Base-by-base conservation (phyloP, 2,113 vertebrate species). In the Hippocampus barbouri region DNA sequence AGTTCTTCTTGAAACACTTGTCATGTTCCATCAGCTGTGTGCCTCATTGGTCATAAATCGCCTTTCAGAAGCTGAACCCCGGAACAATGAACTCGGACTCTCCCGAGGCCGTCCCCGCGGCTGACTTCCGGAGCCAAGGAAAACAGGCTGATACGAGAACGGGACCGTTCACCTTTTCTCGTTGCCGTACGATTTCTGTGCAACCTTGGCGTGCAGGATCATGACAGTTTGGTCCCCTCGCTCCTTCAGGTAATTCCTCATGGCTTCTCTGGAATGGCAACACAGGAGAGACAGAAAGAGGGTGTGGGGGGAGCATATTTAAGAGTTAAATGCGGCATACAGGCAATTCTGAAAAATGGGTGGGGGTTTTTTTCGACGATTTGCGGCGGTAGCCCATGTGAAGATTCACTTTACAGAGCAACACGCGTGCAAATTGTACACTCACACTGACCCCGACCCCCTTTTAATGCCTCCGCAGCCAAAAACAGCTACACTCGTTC, bases 151-250 rank as follows among this genome's bases (percentile, higher is more conserved):
- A 18, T 51, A 21, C 49, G 49, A 51, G 16, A 3, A 18, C 18
- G 47, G 49, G 49, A 51, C 49, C 6, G 18, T 20, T 51, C 5
- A 97, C 96, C 96, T 94, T 92, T 98, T 99, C 83, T 99, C 97
- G 90, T 99, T 99, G 86, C 97, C 97, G 8, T 99, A 99, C 0
- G 97, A 99, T 86, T 98, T 99, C 90, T 99, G 97, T 84, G 97
- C 97, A 91, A 99, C 97, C 91, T 99, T 99, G 1, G 97, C 97
- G 12, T 99, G 97, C 84, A 99, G 96, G 90, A 99, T 99, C 88
- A 99, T 95, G 74, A 99, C 97, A 34, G 97, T 99, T 91, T 99
- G 97, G 94, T 99, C 97, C n/a, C 97, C 97, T 89, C 96, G 91
- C 87, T 99, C 97, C 89, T 98, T 99, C 82, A 99, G 92, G 89